A percentile compares a stretch with the other conserved stretches of the same genome.
These are phyloP conservation scores for Chelonus formosanus DNA, from an alignment of 2,888 invertebrate genomes.

Conservation along the genomic window DNA sequence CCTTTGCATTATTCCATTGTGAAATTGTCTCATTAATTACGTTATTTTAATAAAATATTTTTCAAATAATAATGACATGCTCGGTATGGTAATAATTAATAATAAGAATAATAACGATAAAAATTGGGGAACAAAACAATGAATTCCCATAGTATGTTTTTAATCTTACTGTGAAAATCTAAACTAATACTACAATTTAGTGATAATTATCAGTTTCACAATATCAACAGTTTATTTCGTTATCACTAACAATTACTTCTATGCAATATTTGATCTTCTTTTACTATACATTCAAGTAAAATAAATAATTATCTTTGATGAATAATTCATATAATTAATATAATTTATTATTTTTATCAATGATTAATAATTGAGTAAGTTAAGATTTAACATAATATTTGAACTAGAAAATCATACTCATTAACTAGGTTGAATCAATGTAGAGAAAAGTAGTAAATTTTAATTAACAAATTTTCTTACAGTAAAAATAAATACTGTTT, in stretches of 20 bases:
- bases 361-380: too few species aligned
- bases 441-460: too few species aligned
- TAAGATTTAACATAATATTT: too few species aligned
- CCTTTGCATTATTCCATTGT: constrained; percentile 11
- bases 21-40: constrained; percentile 2
- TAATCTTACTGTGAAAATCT: constrained; percentile 47
- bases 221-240: not conserved
- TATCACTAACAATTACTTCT: not conserved
- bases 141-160: constrained; percentile 54
- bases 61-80: constrained; percentile 23
- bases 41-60: constrained; percentile 10
- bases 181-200: constrained; percentile 43
- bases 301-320: too few species aligned
- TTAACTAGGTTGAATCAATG: not conserved
- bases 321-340: too few species aligned
- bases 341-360: too few species aligned
- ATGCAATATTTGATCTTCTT: not conserved
- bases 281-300: too few species aligned
- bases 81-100: constrained; percentile 4
- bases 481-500: not conserved
- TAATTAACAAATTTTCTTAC: too few species aligned
- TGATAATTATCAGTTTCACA: constrained; percentile 25
- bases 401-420: too few species aligned
- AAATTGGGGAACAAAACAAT: constrained; percentile 48
- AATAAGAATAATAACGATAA: constrained; percentile 13